Evolutionary conservation across 2,888 invertebrate genomes (phyloP), one percentile per base, ranked within the genome.

Genomic region (Drosophila longiperda): DNA sequence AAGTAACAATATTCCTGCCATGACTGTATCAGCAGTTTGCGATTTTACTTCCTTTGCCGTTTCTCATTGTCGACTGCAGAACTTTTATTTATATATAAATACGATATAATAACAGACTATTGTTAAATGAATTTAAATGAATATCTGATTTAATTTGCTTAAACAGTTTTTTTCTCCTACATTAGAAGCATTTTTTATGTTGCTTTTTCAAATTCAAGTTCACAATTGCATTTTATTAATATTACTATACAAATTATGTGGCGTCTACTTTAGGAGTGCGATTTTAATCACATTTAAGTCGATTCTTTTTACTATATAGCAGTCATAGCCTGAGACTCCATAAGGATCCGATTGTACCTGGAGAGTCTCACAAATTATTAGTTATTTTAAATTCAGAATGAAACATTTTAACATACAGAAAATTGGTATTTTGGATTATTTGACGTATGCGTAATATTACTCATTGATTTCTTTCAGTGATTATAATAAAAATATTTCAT

Each of bases 391-490:
- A 38, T 54, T 23, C 3, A 7, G 9, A 11, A 45, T 40, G 20
- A 15, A 23, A 23, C 1, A 20, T 15, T 32, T 42, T 20, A 26
- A 4, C 34, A 5, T 40, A 45, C 34, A 20, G 48, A 52, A 38
- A 48, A 58, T 68, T 3, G 29, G 11, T 52, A 6, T 36, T 6
- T 1, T 36, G n/a, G 5, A 5, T 12, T 36, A 34, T n/a, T 11
- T 12, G 40, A 9, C n/a, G 59, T 50, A 49, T 55, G 15, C 17
- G 38, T n/a, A 36, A 49, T 68, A 49, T 34, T 26, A 15, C 6
- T 33, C 20, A 20, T 17, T n/a, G 12, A 15, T 12, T 17, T 33
- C 5, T 17, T 36, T 23, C 34, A 54, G 23, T 36, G 17, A 17
- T 23, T 45, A 45, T 6, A 45, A 12, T 20, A 23, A 23, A 23